phyloP scores from a whole-genome alignment of 23 tunicate species.

The Styela clava region DNA sequence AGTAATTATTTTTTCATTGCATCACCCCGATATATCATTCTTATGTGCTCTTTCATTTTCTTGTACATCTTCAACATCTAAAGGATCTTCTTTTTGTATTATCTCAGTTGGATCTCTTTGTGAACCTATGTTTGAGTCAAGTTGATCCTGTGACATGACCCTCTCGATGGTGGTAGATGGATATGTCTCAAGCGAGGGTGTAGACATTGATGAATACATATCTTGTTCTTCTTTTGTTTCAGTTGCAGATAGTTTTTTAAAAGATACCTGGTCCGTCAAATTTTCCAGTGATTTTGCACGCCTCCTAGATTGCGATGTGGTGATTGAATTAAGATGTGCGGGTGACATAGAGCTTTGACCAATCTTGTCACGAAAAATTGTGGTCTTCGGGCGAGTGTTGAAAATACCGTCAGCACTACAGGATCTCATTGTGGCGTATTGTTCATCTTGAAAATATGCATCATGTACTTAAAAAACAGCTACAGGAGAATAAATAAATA shows the following conservation, averaged over 20 bases:
- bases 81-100: too few relatives aligned
- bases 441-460: too few relatives aligned
- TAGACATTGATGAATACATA: background rate
- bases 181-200: background rate
- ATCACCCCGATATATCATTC: too few relatives aligned
- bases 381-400: background rate
- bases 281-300: background rate
- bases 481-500: too few relatives aligned
- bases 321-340: background rate
- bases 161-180: too few relatives aligned
- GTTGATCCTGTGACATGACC: too few relatives aligned
- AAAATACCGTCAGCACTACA: background rate
- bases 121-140: too few relatives aligned
- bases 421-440: background rate
- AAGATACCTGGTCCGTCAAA: background rate
- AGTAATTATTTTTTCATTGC: too few relatives aligned
- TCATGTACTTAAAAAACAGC: too few relatives aligned
- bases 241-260: background rate
- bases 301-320: background rate
- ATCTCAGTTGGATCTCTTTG: too few relatives aligned
- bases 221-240: background rate
- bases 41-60: too few relatives aligned
- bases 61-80: too few relatives aligned
- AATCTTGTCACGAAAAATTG: background rate
- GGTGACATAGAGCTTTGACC: background rate